These are phyloP conservation scores for Dromius quadrimaculatus DNA, from an alignment of 2,888 invertebrate species.

Conservation along the genomic window DNA sequence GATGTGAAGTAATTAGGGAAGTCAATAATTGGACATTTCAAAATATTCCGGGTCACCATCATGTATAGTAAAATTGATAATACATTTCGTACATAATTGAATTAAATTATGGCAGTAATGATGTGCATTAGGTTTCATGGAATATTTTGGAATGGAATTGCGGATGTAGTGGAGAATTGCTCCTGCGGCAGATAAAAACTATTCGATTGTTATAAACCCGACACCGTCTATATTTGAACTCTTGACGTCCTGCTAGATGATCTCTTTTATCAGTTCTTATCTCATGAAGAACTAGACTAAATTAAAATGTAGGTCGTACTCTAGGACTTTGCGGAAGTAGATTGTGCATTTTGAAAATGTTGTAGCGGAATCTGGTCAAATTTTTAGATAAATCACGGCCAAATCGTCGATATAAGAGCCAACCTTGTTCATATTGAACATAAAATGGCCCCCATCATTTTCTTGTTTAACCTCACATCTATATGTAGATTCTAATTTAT, in stretches of 20 bases:
- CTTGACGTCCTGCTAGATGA: constrained; percentile 4
- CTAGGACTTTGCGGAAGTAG: constrained; percentile 16
- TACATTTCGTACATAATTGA: too few relatives aligned
- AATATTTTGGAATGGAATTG: constrained; percentile 12
- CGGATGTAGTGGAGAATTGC: constrained; percentile 2
- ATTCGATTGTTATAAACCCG: constrained; percentile 11
- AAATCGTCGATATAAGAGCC: constrained; percentile 34
- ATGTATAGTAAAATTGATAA: too few relatives aligned
- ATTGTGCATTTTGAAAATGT: constrained; percentile 3
- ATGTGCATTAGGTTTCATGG: constrained; percentile 16
- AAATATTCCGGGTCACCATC: too few relatives aligned
- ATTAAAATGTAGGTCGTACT: constrained; percentile 4
- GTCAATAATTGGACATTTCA: too few relatives aligned
- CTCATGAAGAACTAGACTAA: too few relatives aligned
- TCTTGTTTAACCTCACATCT: constrained; percentile 42
- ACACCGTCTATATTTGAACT: constrained; percentile 10
- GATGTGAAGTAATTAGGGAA: too few relatives aligned
- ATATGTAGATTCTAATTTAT: constrained; percentile 45
- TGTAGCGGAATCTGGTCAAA: constrained; percentile 17
- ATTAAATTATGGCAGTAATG: too few relatives aligned
- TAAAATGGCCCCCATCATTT: constrained; percentile 49
- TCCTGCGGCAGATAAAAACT: constrained; percentile 1
- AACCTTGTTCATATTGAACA: constrained; percentile 24
- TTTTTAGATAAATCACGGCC: constrained; percentile 23
- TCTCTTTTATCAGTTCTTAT: constrained; percentile 3